Conservation (phyloP, 1,140 invertebrate genomes). For the Varroa destructor region DNA sequence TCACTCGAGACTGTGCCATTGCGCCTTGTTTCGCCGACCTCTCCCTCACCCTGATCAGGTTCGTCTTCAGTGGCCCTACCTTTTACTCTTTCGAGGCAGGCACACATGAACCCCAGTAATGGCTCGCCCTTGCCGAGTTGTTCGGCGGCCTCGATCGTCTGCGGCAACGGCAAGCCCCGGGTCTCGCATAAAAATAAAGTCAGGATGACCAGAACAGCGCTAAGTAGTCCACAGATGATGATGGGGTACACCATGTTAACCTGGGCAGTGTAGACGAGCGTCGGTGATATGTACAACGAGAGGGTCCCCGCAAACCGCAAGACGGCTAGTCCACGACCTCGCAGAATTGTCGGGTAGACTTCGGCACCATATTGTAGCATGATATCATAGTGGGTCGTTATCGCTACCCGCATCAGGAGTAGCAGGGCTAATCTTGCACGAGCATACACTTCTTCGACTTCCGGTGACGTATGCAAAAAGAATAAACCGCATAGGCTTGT, state of each 20-base stretch:
- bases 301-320: conserved; percentile 75
- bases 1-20: no score
- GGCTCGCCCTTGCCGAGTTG: conserved; percentile 10
- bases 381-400: conserved; percentile 64
- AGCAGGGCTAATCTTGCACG: not conserved
- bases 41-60: not conserved
- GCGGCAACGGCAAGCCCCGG: conserved; percentile 13
- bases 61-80: not conserved
- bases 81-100: conserved; percentile 1
- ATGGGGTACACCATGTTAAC: conserved; percentile 17
- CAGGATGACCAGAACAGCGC: conserved; percentile 14
- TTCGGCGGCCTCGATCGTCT: conserved; percentile 26
- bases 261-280: conserved; percentile 52
- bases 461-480: conserved; percentile 5
- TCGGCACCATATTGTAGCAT: conserved; percentile 75
- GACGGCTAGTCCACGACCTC: conserved; percentile 64
- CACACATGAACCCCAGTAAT: conserved; percentile 4
- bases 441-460: not conserved
- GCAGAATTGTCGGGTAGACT: conserved; percentile 65
- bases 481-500: conserved; percentile 46
- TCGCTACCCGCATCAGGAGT: conserved; percentile 44
- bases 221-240: conserved; percentile 24
- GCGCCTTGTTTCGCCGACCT: no score
- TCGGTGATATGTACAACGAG: conserved; percentile 62
- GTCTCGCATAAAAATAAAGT: conserved; percentile 19